Conservation (phyloP, 2,888 invertebrate genomes). For the Ormyrus nitidulus region DNA sequence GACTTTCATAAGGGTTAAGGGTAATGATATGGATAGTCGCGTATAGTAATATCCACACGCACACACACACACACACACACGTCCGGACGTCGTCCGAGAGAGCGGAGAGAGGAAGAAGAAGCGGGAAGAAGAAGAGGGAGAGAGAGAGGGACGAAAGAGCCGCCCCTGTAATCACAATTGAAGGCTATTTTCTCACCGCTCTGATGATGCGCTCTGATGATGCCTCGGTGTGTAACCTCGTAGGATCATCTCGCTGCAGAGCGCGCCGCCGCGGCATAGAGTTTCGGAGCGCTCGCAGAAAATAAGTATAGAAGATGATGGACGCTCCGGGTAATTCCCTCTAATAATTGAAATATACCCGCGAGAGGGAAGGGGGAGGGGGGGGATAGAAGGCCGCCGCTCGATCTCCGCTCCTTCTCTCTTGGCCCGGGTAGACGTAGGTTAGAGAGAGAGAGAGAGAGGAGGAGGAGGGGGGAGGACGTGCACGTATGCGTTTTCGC, state of each 20-base stretch:
- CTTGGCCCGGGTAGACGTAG: slow-evolving; percentile 28
- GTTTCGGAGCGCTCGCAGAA: slow-evolving; percentile 65
- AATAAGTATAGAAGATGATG: slow-evolving; percentile 75
- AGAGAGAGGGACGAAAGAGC: slow-evolving; percentile 68
- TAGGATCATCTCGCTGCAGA: slow-evolving; percentile 68
- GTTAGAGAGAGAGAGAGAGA: slow-evolving; percentile 24
- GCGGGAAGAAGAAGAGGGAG: slow-evolving; percentile 60
- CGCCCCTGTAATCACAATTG: slow-evolving; percentile 76
- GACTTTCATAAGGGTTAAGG: slow-evolving; percentile 46
- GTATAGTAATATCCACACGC: not conserved
- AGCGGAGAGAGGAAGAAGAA: slow-evolving; percentile 56
- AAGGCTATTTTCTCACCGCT: slow-evolving; percentile 76
- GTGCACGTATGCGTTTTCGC: slow-evolving; percentile 43
- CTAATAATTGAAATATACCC: slow-evolving; percentile 76
- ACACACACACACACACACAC: slow-evolving; percentile 9
- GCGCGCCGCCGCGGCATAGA: slow-evolving; percentile 57
- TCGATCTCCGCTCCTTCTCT: slow-evolving; percentile 13
- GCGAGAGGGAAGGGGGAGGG: slow-evolving; percentile 61
- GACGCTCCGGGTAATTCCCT: slow-evolving; percentile 75
- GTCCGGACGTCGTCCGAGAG: slow-evolving; percentile 36
- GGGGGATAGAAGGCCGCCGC: slow-evolving; percentile 19
- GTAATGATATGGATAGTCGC: slow-evolving; percentile 53
- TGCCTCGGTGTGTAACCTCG: slow-evolving; percentile 68
- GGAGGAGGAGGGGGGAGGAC: slow-evolving; percentile 50
- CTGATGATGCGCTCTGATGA: slow-evolving; percentile 75